Percentiles rank a stretch among this genome's conserved stretches.
Evolutionary conservation across 2,797 vertebrate genomes (phyloP).

Genomic region (Ara ararauna): DNA sequence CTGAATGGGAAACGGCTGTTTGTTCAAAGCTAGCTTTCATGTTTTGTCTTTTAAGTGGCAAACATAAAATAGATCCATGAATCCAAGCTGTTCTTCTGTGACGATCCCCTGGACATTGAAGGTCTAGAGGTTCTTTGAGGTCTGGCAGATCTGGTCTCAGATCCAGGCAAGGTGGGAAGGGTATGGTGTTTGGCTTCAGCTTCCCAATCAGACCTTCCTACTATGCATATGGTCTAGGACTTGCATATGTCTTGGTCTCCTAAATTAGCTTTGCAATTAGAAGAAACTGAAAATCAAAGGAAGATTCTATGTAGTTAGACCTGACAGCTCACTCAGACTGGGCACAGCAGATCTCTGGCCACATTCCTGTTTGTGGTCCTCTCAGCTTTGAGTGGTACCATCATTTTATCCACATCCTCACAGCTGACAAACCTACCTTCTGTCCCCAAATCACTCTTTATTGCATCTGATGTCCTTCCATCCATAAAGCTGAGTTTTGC

Average conservation of each 20-base stretch:
- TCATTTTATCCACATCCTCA: not conserved
- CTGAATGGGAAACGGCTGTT: not conserved
- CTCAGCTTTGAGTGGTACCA: not conserved
- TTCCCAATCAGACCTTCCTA: not conserved
- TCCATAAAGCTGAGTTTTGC: not conserved
- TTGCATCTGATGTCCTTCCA: not conserved
- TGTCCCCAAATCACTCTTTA: not conserved
- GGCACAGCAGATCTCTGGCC: not conserved
- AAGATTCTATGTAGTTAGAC: not conserved
- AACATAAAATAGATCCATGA: not conserved
- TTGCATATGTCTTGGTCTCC: not conserved
- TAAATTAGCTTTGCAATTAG: not conserved
- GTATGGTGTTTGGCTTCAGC: not conserved
- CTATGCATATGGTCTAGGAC: not conserved
- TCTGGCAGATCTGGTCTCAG: not conserved
- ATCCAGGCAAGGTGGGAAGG: not conserved
- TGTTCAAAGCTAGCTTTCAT: not conserved
- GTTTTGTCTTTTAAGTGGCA: not conserved
- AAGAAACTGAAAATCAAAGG: not conserved
- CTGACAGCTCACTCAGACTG: not conserved
- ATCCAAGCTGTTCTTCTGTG: not conserved
- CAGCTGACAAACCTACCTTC: not conserved
- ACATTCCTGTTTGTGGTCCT: not conserved
- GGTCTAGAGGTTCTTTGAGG: not conserved
- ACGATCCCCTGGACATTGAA: not conserved